phyloP scores from a whole-genome alignment of 2,113 vertebrate genomes.

The Myocastor coypus region DNA sequence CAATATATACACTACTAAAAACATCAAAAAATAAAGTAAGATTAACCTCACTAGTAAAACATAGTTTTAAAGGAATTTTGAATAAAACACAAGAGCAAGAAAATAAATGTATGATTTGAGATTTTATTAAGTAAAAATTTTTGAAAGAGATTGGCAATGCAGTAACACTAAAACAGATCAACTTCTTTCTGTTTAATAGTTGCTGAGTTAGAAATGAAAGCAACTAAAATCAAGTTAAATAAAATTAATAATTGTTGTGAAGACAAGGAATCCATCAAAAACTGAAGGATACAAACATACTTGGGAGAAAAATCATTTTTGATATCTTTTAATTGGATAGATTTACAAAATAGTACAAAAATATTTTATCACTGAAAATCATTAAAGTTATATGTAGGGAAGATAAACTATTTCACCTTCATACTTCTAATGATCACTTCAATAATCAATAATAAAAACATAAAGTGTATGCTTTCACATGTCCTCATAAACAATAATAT shows the following conservation, averaged over 20 bases:
- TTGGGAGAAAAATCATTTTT: background rate
- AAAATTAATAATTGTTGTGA: background rate
- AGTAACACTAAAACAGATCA: background rate
- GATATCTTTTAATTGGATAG: background rate
- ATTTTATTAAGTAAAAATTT: background rate
- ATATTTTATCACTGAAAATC: background rate
- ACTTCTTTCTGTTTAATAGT: background rate
- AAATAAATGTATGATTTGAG: background rate
- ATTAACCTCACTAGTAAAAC: background rate
- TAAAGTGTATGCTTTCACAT: background rate
- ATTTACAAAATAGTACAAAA: constrained; percentile 14
- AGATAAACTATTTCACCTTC: background rate
- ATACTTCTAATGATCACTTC: background rate
- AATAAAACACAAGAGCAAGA: background rate
- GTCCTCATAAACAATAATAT: constrained; percentile 3
- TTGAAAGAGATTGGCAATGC: background rate
- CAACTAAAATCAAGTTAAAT: background rate
- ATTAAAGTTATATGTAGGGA: background rate
- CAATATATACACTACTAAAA: background rate
- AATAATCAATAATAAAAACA: background rate
- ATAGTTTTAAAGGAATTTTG: background rate
- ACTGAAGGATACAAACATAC: background rate
- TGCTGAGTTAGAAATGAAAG: background rate
- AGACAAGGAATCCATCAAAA: background rate
- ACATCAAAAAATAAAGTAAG: background rate